These are phyloP conservation scores for Cyclargus thomasi DNA, from an alignment of 1,140 invertebrate species.

Conservation along the genomic window DNA sequence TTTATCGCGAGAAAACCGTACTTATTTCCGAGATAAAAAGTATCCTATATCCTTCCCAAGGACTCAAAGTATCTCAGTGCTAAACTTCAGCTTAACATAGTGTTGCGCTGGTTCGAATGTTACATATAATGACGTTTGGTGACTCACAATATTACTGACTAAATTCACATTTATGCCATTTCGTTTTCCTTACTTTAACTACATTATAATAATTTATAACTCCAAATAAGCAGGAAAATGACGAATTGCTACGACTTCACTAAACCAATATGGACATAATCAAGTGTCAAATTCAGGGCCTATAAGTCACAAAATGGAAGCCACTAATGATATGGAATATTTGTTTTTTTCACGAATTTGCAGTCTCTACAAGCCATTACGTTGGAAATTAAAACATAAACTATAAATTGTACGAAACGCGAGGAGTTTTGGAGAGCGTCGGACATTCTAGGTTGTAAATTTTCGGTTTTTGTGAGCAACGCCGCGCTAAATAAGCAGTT, in stretches of 20 bases:
- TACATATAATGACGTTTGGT: too few species aligned
- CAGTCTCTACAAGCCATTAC: not conserved
- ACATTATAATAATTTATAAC: not conserved
- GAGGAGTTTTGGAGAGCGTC: not conserved
- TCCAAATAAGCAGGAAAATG: not conserved
- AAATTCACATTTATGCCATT: too few species aligned
- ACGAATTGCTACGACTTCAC: not conserved
- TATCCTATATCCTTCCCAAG: too few species aligned
- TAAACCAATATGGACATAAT: not conserved
- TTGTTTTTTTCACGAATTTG: not conserved
- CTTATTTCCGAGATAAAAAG: too few species aligned
- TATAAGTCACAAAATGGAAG: not conserved
- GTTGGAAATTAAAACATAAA: conserved; percentile 11
- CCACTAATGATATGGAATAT: conserved; percentile 2
- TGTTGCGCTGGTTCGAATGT: too few species aligned
- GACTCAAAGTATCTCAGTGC: too few species aligned
- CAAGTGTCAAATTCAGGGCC: not conserved
- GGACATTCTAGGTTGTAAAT: conserved; percentile 11
- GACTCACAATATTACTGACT: too few species aligned
- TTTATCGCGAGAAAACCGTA: too few species aligned
- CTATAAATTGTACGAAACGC: conserved; percentile 5
- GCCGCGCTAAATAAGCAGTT: conserved; percentile 17
- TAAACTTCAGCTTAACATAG: too few species aligned
- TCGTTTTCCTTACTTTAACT: too few species aligned
- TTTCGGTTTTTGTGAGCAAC: conserved; percentile 18